Evolutionary conservation across 92 coral and sea anemone genomes (phyloP), one percentile per base, ranked within the genome.

Genomic region (Palythoa grandiflora): DNA sequence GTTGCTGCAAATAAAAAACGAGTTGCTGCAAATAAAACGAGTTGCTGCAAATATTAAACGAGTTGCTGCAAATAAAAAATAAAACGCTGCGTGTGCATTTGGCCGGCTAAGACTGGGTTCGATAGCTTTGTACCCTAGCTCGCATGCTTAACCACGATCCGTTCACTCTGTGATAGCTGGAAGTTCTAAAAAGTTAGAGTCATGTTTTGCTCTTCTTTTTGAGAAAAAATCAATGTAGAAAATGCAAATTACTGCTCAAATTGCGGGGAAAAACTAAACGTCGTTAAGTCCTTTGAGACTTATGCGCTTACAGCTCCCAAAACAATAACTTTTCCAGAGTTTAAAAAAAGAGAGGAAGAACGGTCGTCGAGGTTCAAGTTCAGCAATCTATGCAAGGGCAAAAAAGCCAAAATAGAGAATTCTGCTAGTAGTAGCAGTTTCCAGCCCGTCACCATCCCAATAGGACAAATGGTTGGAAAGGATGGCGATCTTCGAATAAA

Each of bases 91-190:
- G 74, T 47, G 74, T 0, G 44, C 74, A 70, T 70, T 70, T 70
- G 79, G 54, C 28, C 21, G 68, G 57, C 36, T 14, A 39, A 74
- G 54, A 74, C 79, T 74, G 79, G 79, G 57, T 40, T 74, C 79
- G 59, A 40, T 40, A 74, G 79, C 79, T 74, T 74, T 74, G 79
- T 74, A 40, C 0, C 79, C 74, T 70, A 44, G 74, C 73, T 28
- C 74, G 44, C 74, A 70, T 70, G 44, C 35, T 70, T 0, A n/a
- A 2, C 71, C 44, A 35, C n/a, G 40, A 70, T 70, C 28, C 35
- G 74, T 70, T 70, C 44, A 1, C 74, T 35, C 74, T 70, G 74
- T 38, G n/a, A 28, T 11, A 70, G 40, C 44, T 70, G 44, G 40
- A 37, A 70, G 70, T 61, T n/a, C 7, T 2, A 44, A 28, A 59